Base-by-base conservation (phyloP, 1,140 invertebrate species). In the Parapsyche elsis region DNA sequence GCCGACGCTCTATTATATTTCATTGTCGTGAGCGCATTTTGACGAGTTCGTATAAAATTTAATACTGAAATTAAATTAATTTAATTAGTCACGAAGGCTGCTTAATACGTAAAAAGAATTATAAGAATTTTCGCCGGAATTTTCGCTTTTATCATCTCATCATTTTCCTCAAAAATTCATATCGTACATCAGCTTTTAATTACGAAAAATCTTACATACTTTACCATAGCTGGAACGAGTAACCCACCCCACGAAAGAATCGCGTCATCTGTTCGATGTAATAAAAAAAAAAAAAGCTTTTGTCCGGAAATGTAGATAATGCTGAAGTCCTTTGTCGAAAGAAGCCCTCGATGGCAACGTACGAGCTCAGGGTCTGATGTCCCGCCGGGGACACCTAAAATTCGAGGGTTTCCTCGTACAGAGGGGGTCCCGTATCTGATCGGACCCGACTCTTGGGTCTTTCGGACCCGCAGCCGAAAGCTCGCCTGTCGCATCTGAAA, bases 11-110 rank as follows among this genome's bases (percentile, higher is more conserved):
- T 38, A 38, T 38, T 38, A 38, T 61, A 21, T 61, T 61, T 61
- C 19, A 61, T 61, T 61, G 19, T 61, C 5, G 16, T 16, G 14
- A 61, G 57, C 21, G 57, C 16, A 61, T 61, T 61, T 61, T 61
- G 57, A 61, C 19, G 57, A 61, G 57, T 1, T 61, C 57, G 19
- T 61, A 61, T 61, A 61, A 61, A 61, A 61, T 61, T 61, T 61
- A 61, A 19, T 61, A 61, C 57, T 19, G 16, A 38, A 61, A 61
- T 61, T 61, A 21, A 61, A 61, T 61, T 61, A 61, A 61, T 61
- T 61, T 21, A 61, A 61, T 61, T 38, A 38, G 30, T 7, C 30
- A 1, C 7, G 30, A 38, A 38, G 30, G 30, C 30, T 38, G 30
- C 30, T 7, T 38, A 38, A 7, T 38, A 38, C 30, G 30, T 38